A percentile compares a stretch with the other conserved stretches of the same genome.
Evolutionary conservation across 2,113 vertebrate species (phyloP).

Genomic region (Eonycteris spelaea): DNA sequence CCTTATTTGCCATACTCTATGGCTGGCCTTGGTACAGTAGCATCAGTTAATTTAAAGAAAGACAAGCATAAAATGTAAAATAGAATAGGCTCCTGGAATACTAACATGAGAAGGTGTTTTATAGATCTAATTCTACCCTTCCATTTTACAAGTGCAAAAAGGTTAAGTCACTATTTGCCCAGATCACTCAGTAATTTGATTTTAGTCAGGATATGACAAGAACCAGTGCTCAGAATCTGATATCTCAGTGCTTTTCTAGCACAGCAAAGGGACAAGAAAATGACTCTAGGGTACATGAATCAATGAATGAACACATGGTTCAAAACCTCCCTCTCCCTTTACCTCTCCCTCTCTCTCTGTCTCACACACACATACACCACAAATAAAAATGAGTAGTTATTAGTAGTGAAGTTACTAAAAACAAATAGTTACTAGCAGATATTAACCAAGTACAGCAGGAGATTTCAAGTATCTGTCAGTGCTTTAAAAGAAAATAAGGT

Average conservation of each 20-base stretch:
- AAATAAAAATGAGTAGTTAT: background rate
- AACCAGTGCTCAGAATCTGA: background rate
- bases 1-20: background rate
- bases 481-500: background rate
- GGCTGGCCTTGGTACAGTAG: background rate
- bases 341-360: too few relatives aligned
- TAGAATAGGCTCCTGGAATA: background rate
- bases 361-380: background rate
- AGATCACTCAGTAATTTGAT: background rate
- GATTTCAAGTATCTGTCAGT: background rate
- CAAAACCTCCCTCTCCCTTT: background rate
- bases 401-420: background rate
- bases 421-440: background rate
- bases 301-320: background rate
- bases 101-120: background rate
- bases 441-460: background rate
- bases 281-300: background rate
- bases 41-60: background rate
- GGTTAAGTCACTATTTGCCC: background rate
- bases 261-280: background rate
- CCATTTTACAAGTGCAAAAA: background rate
- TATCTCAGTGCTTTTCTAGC: background rate
- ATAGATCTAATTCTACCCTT: background rate
- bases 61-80: background rate
- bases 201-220: background rate